Conservation (phyloP, 2,797 vertebrate genomes). For the Anabas testudineus region DNA sequence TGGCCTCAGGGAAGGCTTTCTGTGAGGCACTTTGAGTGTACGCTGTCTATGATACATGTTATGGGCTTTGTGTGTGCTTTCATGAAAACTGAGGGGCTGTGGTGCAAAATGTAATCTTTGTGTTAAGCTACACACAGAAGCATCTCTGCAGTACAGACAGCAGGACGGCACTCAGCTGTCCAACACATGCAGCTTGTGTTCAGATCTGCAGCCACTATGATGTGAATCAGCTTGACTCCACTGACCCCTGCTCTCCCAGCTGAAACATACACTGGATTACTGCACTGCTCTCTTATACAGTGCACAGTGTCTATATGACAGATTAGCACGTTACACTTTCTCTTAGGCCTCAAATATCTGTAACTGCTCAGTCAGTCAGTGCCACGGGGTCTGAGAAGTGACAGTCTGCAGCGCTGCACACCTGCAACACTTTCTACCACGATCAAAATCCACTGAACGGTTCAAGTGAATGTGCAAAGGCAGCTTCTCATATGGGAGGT, state of each 20-base stretch:
- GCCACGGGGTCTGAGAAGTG: not conserved
- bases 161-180: slow-evolving; percentile 8
- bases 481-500: slow-evolving; percentile 13
- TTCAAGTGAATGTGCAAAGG: not conserved
- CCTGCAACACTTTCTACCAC: not conserved
- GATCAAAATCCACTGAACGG: not conserved
- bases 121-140: slow-evolving; percentile 10
- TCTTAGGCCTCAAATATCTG: not conserved
- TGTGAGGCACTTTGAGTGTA: slow-evolving; percentile 39
- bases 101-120: slow-evolving; percentile 17
- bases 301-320: slow-evolving; percentile 22
- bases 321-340: slow-evolving; percentile 40
- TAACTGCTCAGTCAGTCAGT: not conserved
- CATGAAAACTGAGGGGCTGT: not conserved
- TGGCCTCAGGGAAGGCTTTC: slow-evolving; percentile 55
- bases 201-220: slow-evolving; percentile 23
- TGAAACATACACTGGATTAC: slow-evolving; percentile 38
- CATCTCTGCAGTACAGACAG: too few relatives aligned
- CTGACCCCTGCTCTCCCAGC: slow-evolving; percentile 24
- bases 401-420: not conserved
- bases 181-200: slow-evolving; percentile 12
- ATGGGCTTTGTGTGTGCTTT: slow-evolving; percentile 20
- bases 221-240: slow-evolving; percentile 38
- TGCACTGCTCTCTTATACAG: slow-evolving; percentile 43
- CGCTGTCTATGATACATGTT: slow-evolving; percentile 32